Base-by-base conservation (phyloP, 2,113 vertebrate species). In the Toxotes jaculatrix region DNA sequence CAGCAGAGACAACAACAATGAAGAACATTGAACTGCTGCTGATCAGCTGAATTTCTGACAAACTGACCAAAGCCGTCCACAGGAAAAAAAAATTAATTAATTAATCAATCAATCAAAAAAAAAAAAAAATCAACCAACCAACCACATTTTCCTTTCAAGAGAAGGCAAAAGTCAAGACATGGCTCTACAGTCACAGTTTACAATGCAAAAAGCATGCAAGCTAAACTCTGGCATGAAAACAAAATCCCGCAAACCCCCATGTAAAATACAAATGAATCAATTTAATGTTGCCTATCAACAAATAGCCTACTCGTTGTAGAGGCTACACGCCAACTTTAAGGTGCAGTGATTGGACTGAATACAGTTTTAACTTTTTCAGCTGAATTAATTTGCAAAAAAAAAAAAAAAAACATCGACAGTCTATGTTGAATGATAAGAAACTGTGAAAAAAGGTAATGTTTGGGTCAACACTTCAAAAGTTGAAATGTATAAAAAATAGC, bases 141-240 rank as follows among this genome's bases (percentile, higher is more conserved):
- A 62, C 17, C 19, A 21, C 7, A 16, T 47, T 59, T 55, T 56
- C 49, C 9, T 85, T 87, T 90, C 62, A 84, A 79, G 78, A 82
- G 86, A 93, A 91, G 94, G 91, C 93, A 94, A 93, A 93, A 93
- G 93, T 91, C 68, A 51, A 81, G 16, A 86, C 80, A 89, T 73
- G 74, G 82, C 69, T 65, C 23, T 13, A 51, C 23, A 42, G n/a
- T 40, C 32, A 60, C 67, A 32, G 27, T 27, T 1, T 5, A 60
- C 5, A 5, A 10, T 32, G 36, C 42, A 73, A 10, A 27, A 59
- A 59, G 27, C 88, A 84, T 89, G 85, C 86, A 79, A 57, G 14
- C 36, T 32, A 12, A 56, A 63, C 21, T 59, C 49, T 17, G 4
- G 13, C 34, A 47, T 34, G 4, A 23, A 13, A 34, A n/a, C 4